Evolutionary conservation across 2,888 invertebrate genomes (phyloP), one percentile per base, ranked within the genome.

Genomic region (Copidosoma aretas): DNA sequence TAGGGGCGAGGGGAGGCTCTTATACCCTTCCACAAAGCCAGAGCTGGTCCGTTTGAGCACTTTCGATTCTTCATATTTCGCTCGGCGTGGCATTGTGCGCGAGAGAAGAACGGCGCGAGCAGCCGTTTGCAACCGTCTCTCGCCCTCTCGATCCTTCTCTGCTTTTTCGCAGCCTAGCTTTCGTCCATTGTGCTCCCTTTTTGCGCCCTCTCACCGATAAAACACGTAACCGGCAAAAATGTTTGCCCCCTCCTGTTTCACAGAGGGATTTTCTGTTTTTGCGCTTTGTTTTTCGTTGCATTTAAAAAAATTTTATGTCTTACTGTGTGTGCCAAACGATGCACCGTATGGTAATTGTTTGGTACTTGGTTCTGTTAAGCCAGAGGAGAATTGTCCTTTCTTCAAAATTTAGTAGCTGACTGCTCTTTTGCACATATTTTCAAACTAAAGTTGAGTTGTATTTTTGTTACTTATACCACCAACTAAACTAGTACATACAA

Each of bases 41-140:
- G 43, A 41, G 43, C 43, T 43, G 25, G n/a, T 25, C 43, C 24
- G 41, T 43, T 54, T 51, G 49, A 64, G 58, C 64, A 64, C 59
- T 65, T 60, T 65, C 59, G 60, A 65, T 65, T 65, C 59, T 64
- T 64, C 59, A 53, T 53, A 53, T 65, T 65, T 65, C 24, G 32
- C 59, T 46, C 60, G 46, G 15, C 15, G 52, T 46, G 39, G 59
- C 54, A 53, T 64, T 64, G 52, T 59, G 53, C 52, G 32, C 32
- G 4, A 32, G 43, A 46, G 43, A 4, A 57, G 32, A 3, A 32
- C 4, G 8, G 14, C 15, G 43, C n/a, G n/a, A n/a, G 43, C 12
- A 4, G 43, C 43, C 58, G 57, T 59, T 64, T 58, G 57, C 57
- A 61, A 58, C 22, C 51, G 43, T 1, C 43, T 14, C 12, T 53